phyloP scores from a whole-genome alignment of 2,797 vertebrate species.

The Molossus molossus region DNA sequence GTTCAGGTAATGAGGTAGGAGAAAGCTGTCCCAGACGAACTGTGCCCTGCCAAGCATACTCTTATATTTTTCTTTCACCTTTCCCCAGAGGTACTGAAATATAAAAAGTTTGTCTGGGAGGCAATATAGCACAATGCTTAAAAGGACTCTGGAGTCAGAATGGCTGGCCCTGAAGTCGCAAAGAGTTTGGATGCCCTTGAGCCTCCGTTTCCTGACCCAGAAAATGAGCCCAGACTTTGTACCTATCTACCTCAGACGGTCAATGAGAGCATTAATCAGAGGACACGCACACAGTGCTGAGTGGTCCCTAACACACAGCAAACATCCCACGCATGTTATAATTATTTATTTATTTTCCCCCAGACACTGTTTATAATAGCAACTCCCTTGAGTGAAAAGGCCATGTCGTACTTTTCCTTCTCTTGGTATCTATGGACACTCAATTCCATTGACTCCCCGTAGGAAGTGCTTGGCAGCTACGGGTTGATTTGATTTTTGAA shows the following conservation, averaged over 20 bases:
- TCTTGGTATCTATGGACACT: not conserved
- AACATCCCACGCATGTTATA: not conserved
- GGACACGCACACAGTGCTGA: not conserved
- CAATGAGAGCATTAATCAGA: not conserved
- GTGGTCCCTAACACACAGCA: not conserved
- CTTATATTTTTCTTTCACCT: slow-evolving; percentile 43
- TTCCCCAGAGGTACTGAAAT: slow-evolving; percentile 40
- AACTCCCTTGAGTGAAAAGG: not conserved
- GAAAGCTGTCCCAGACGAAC: not conserved
- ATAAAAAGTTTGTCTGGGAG: not conserved
- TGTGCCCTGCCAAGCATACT: not conserved
- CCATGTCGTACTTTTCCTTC: not conserved
- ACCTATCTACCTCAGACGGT: not conserved
- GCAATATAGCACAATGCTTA: not conserved
- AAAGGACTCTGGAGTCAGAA: slow-evolving; percentile 16
- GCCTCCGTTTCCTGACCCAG: slow-evolving; percentile 9
- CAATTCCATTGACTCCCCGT: not conserved
- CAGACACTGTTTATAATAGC: not conserved
- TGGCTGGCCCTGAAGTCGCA: not conserved
- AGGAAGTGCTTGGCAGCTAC: not conserved
- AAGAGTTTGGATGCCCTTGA: not conserved
- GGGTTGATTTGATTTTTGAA: not conserved
- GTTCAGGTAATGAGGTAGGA: not conserved
- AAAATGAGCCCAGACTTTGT: not conserved
- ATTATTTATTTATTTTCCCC: not conserved